Base-by-base conservation (phyloP, 1,140 invertebrate genomes). In the Heliconius nattereri region DNA sequence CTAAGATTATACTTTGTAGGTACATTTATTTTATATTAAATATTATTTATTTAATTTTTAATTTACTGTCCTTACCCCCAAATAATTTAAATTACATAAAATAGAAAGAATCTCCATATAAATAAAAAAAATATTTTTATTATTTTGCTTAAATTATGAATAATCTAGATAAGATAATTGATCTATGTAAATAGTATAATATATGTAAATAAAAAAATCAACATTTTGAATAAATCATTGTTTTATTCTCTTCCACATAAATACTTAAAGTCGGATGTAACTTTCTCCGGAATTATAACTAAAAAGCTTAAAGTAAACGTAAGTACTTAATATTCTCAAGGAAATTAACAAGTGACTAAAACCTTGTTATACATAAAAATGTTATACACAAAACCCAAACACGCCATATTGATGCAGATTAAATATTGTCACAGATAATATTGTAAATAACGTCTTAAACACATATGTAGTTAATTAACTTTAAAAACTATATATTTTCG, bases 241-340 rank as follows among this genome's bases (percentile, higher is more conserved):
- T 85, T 92, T 92, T 90, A 92, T 93, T 93, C 86, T 93, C 74
- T 86, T 89, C 85, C 89, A 92, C 89, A 93, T 92, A 93, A 91
- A 91, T 91, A 92, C 85, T 92, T 88, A 90, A 87, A 80, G 79
- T 84, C 80, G 87, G 87, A 90, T 85, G 81, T 74, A 81, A 84
- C 77, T 87, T 75, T 80, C 86, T 83, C 85, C 85, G 75, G 83
- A 77, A 85, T 81, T 81, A 86, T 80, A 84, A 79, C 85, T 88
- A 90, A 87, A 86, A 87, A 85, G 83, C 85, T 73, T 90, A 87
- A 83, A 80, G 82, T 85, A 87, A 89, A 82, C 85, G 32, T 93
- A 93, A 93, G 87, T 91, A 91, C 84, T 84, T 84, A 78, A 85
- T 87, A 88, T 85, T 87, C 73, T 84, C 79, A 86, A 86, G 85